Percentiles rank a stretch among this genome's conserved stretches.
These are phyloP conservation scores for Hyperoplus lanceolatus DNA, from an alignment of 2,797 vertebrate genomes.

Conservation along the genomic window DNA sequence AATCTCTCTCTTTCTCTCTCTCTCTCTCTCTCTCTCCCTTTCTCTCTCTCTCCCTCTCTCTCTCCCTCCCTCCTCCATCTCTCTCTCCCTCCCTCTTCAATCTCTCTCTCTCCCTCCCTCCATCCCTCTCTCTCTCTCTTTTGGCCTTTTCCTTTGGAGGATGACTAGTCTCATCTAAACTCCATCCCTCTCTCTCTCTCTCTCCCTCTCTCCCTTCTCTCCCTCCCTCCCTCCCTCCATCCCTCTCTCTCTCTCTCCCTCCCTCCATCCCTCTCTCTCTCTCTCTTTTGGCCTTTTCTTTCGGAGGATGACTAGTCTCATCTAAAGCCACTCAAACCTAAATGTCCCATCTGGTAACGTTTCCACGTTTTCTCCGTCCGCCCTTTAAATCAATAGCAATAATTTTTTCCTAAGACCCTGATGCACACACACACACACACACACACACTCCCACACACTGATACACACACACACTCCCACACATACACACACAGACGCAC, in stretches of 20 bases:
- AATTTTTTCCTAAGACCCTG: conserved; percentile 92
- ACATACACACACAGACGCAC: conserved; percentile 37
- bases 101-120: not conserved
- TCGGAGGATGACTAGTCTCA: not conserved
- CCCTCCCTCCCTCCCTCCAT: no score
- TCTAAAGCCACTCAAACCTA: conserved; percentile 91
- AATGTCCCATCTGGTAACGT: conserved; percentile 98
- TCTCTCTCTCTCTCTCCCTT: no score
- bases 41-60: no score
- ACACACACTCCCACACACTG: conserved; percentile 7
- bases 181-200: no score
- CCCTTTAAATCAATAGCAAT: conserved; percentile 99
- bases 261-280: no score
- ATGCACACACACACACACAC: conserved; percentile 46
- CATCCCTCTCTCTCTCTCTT: conserved; percentile 59
- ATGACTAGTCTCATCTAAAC: conserved; percentile 80
- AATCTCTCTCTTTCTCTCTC: no score
- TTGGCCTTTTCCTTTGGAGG: conserved; percentile 74
- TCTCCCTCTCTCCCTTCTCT: no score
- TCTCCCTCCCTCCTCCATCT: no score
- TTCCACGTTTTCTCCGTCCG: conserved; percentile 90
- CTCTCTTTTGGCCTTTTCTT: no score
- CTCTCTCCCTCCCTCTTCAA: no score
- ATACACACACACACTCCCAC: not conserved
- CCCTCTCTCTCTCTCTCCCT: no score